Evolutionary conservation across 2,113 vertebrate genomes (phyloP).

Genomic region (Tetraodon nigroviridis): DNA sequence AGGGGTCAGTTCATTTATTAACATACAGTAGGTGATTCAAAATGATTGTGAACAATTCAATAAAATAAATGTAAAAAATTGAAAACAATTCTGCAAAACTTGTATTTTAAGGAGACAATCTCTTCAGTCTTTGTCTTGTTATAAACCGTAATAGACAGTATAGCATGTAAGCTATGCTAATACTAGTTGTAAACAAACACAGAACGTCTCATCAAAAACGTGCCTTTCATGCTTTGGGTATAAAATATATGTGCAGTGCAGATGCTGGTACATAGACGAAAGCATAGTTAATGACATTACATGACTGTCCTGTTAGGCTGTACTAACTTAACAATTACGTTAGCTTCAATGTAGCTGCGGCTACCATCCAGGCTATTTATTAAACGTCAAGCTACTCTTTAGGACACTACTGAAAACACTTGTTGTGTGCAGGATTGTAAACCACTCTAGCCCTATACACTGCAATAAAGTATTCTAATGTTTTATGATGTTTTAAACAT

Average conservation of each 20-base stretch:
- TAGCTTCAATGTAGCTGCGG: constrained; percentile 29
- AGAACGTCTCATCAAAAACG: neutral
- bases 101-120: neutral
- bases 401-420: neutral
- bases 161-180: constrained; percentile 6
- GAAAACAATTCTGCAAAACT: neutral
- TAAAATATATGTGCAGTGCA: neutral
- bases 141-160: no score
- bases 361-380: constrained; percentile 56
- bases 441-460: neutral
- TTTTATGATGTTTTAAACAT: constrained; percentile 45
- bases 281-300: neutral
- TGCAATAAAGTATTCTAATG: neutral
- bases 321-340: constrained; percentile 22
- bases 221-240: rapidly evolving
- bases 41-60: no score
- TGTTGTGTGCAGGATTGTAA: neutral
- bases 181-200: constrained; percentile 65
- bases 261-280: neutral
- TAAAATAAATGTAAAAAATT: neutral
- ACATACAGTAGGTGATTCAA: no score
- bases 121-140: no score
- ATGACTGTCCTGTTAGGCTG: neutral
- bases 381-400: constrained; percentile 23
- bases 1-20: no score